Conservation (phyloP, 2,888 invertebrate genomes). For the Cynaeus angustus region DNA sequence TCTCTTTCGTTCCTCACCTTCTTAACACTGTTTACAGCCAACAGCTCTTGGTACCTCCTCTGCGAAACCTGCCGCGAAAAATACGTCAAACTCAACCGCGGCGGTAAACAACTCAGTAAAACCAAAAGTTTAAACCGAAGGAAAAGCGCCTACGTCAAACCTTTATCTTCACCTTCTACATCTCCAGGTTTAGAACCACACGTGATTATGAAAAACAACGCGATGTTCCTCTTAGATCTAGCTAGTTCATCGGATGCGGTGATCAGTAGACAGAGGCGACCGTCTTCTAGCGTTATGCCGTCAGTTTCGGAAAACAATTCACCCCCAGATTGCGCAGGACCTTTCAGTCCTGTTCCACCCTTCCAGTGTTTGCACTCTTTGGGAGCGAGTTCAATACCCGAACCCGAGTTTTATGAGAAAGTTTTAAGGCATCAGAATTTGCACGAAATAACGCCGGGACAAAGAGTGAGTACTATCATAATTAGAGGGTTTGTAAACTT, state of each 20-base stretch:
- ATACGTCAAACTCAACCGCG: slow-evolving; percentile 73
- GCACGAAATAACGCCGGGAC: slow-evolving; percentile 68
- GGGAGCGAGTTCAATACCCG: slow-evolving; percentile 66
- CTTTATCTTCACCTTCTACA: slow-evolving; percentile 64
- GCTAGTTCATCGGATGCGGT: slow-evolving; percentile 82
- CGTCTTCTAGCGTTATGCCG: slow-evolving; percentile 70
- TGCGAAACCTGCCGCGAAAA: slow-evolving; percentile 94
- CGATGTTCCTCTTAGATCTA: slow-evolving; percentile 92
- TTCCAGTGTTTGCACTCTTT: slow-evolving; percentile 78
- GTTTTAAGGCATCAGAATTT: slow-evolving; percentile 71
- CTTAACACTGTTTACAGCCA: slow-evolving; percentile 67
- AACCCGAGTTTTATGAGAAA: slow-evolving; percentile 71
- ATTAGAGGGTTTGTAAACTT: slow-evolving; percentile 1
- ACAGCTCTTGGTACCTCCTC: slow-evolving; percentile 91
- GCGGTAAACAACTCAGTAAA: slow-evolving; percentile 61
- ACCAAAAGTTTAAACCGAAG: slow-evolving; percentile 65
- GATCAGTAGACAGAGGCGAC: slow-evolving; percentile 64
- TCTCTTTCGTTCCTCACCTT: too few species aligned
- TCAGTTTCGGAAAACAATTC: slow-evolving; percentile 75
- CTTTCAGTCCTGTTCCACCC: slow-evolving; percentile 75
- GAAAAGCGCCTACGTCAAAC: slow-evolving; percentile 60
- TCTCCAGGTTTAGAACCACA: slow-evolving; percentile 71
- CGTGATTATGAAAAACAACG: slow-evolving; percentile 92
- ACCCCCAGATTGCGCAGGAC: slow-evolving; percentile 74
- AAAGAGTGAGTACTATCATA: slow-evolving; percentile 66